These are phyloP conservation scores for Catotricha subobsoleta DNA, from an alignment of 2,888 invertebrate genomes.

Conservation along the genomic window DNA sequence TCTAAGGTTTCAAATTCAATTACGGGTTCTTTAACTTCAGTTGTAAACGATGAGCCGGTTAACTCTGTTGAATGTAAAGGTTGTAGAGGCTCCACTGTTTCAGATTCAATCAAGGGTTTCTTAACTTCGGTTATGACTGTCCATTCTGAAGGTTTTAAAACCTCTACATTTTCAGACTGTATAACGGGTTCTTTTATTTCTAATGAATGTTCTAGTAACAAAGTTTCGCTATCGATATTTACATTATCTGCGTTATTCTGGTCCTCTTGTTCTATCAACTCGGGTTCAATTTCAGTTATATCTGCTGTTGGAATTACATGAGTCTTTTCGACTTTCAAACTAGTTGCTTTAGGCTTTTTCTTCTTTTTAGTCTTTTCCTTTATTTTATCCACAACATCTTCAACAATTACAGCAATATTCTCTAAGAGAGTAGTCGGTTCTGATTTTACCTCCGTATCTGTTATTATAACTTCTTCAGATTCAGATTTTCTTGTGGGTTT, in stretches of 20 bases:
- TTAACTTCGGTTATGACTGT: neutral
- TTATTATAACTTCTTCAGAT: neutral
- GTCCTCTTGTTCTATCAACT: neutral
- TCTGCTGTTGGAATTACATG: neutral
- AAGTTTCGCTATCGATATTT: conserved; percentile 9
- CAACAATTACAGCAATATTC: conserved; percentile 45
- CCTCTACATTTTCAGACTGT: neutral
- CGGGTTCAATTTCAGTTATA: conserved; percentile 1
- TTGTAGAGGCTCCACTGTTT: neutral
- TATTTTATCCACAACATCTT: conserved; percentile 21
- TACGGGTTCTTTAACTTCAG: neutral
- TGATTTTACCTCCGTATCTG: neutral
- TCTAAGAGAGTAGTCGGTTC: neutral
- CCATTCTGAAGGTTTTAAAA: neutral
- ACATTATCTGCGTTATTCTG: neutral
- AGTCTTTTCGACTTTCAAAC: no score
- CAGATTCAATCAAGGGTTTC: neutral
- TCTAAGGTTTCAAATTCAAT: neutral
- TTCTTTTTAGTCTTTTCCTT: neutral
- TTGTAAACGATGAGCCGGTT: neutral
- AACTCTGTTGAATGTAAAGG: neutral
- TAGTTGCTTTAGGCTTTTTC: neutral
- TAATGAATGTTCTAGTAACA: no score
- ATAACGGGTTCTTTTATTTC: no score
- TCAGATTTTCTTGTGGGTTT: neutral